phyloP scores from a whole-genome alignment of 1,140 invertebrate genomes.

The Atta texana region DNA sequence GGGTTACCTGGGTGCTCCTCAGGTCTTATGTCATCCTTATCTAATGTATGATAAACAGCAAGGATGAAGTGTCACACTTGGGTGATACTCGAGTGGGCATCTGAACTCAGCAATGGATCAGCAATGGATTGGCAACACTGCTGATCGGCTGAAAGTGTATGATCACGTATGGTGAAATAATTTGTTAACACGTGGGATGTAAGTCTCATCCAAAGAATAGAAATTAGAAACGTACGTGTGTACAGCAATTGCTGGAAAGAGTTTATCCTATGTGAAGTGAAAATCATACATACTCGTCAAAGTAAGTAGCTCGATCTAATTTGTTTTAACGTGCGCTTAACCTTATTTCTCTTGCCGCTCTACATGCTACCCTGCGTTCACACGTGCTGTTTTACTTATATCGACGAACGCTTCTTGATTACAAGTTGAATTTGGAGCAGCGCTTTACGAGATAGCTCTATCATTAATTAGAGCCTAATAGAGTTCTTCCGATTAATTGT shows the following conservation, averaged over 20 bases:
- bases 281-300: neutral
- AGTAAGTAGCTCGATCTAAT: conserved; percentile 45
- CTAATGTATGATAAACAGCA: too few species aligned
- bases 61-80: too few species aligned
- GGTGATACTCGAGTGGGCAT: too few species aligned
- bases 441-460: neutral
- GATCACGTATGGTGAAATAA: neutral
- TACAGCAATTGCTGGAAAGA: neutral
- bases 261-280: neutral
- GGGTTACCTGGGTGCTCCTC: too few species aligned
- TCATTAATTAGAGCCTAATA: neutral
- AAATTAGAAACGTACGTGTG: neutral
- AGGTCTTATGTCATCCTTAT: too few species aligned
- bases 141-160: neutral
- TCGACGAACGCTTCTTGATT: neutral
- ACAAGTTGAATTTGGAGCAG: neutral
- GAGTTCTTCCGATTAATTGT: neutral
- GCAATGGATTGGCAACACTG: too few species aligned
- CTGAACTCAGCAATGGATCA: too few species aligned
- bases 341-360: neutral
- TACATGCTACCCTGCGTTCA: neutral
- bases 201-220: conserved; percentile 26
- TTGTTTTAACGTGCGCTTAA: conserved; percentile 7
- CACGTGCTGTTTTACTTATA: neutral
- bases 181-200: neutral